These are phyloP conservation scores for Acanthopleura granulata DNA, from an alignment of 2,888 invertebrate genomes.

Conservation along the genomic window DNA sequence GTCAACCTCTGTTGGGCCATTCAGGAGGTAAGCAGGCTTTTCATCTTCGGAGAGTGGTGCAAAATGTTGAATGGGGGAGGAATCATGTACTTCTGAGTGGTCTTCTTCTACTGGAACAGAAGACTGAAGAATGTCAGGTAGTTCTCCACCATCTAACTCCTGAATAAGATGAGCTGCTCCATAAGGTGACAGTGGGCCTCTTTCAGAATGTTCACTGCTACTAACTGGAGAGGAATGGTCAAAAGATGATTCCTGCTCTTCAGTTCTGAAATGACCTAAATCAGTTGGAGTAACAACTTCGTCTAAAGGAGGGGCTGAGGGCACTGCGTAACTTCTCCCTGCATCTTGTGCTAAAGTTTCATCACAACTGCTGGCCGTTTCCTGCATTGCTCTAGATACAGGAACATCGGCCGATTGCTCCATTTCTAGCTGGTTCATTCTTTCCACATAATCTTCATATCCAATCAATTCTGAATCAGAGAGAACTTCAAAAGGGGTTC, in stretches of 20 bases:
- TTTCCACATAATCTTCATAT: conserved; percentile 41
- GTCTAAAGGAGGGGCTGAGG: conserved; percentile 28
- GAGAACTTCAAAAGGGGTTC: conserved; percentile 65
- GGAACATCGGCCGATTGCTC: conserved; percentile 29
- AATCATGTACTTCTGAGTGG: conserved; percentile 23
- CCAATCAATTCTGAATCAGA: conserved; percentile 46
- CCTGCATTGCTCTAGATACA: background rate
- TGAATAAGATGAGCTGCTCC: background rate
- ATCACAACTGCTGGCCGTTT: background rate
- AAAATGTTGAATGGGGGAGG: conserved; percentile 23
- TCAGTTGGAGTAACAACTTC: conserved; percentile 19
- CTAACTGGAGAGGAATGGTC: conserved; percentile 55
- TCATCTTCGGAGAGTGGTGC: background rate
- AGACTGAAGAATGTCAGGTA: conserved; percentile 18
- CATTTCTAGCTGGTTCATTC: conserved; percentile 27
- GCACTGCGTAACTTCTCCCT: conserved; percentile 27
- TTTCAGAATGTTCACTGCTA: conserved; percentile 58
- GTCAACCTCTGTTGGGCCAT: conserved; percentile 74
- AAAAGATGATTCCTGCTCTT: conserved; percentile 49
- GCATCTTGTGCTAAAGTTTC: background rate
- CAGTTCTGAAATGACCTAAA: background rate
- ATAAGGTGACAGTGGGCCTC: conserved; percentile 29
- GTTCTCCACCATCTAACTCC: background rate
- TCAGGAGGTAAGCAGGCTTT: conserved; percentile 44
- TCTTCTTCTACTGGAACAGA: conserved; percentile 24